Conservation (phyloP, 2,888 invertebrate species). For the Tenthredo scrophulariae region DNA sequence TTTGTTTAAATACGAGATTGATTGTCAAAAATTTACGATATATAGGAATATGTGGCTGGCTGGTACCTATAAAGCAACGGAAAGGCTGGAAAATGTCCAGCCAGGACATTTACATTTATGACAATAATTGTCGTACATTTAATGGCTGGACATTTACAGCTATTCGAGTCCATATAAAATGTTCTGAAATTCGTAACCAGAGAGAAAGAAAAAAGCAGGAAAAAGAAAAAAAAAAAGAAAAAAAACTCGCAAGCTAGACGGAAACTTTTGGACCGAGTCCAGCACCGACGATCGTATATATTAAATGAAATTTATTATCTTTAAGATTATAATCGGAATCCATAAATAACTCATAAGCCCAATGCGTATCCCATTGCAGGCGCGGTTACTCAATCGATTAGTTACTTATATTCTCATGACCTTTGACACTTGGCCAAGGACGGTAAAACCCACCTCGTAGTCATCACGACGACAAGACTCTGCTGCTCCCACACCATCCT, state of each 20-base stretch:
- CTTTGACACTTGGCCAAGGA: conserved; percentile 7
- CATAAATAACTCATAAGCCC: not conserved
- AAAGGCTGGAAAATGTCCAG: conserved; percentile 40
- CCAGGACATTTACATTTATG: too few relatives aligned
- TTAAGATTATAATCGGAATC: not conserved
- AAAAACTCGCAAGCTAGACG: not conserved
- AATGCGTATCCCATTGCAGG: not conserved
- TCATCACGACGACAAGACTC: conserved; percentile 95
- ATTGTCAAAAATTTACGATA: not conserved
- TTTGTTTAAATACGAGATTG: not conserved
- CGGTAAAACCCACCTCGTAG: conserved; percentile 82
- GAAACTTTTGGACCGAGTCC: conserved; percentile 3
- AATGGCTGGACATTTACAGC: too few relatives aligned
- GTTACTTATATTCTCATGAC: conserved; percentile 16
- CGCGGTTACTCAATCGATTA: not conserved
- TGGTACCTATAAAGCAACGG: not conserved
- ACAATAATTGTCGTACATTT: too few relatives aligned
- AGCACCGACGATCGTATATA: not conserved
- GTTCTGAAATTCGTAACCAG: not conserved
- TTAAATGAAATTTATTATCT: not conserved
- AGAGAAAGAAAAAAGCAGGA: not conserved
- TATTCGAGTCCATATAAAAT: not conserved
- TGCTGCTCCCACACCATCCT: conserved; percentile 99
- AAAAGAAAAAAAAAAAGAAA: not conserved
- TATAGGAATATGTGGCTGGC: too few relatives aligned